Percentiles rank a stretch among this genome's conserved stretches.
These are phyloP conservation scores for Camptogramma bilineatum DNA, from an alignment of 2,888 invertebrate species.

Conservation along the genomic window DNA sequence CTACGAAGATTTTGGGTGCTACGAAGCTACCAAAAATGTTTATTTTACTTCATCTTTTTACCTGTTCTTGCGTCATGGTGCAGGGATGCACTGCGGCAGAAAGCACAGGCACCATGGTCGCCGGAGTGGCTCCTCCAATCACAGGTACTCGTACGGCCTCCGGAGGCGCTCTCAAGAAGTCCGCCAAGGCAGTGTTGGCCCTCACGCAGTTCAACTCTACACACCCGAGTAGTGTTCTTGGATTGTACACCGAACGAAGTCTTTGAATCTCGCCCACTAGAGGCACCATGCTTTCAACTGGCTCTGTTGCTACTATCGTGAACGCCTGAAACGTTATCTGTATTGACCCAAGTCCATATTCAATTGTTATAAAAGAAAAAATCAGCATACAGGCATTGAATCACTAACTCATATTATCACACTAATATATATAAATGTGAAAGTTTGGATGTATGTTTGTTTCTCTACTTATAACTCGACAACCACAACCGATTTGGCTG, in stretches of 20 bases:
- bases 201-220: slow-evolving; percentile 90
- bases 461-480: too few species aligned
- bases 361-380: neutral
- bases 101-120: slow-evolving; percentile 89
- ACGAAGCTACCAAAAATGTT: too few species aligned
- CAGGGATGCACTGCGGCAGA: slow-evolving; percentile 87
- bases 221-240: slow-evolving; percentile 85
- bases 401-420: too few species aligned
- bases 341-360: neutral
- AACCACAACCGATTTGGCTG: too few species aligned
- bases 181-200: slow-evolving; percentile 89
- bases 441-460: too few species aligned
- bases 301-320: slow-evolving; percentile 76
- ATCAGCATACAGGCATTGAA: too few species aligned
- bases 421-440: too few species aligned
- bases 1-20: too few species aligned
- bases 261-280: slow-evolving; percentile 89
- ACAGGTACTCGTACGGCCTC: slow-evolving; percentile 88
- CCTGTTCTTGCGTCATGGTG: slow-evolving; percentile 77
- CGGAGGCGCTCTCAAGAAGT: slow-evolving; percentile 86
- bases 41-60: slow-evolving; percentile 33
- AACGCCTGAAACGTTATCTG: slow-evolving; percentile 62
- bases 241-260: slow-evolving; percentile 71
- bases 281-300: slow-evolving; percentile 90
- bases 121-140: slow-evolving; percentile 88